phyloP scores from a whole-genome alignment of 2,797 vertebrate genomes.

The Manis javanica region DNA sequence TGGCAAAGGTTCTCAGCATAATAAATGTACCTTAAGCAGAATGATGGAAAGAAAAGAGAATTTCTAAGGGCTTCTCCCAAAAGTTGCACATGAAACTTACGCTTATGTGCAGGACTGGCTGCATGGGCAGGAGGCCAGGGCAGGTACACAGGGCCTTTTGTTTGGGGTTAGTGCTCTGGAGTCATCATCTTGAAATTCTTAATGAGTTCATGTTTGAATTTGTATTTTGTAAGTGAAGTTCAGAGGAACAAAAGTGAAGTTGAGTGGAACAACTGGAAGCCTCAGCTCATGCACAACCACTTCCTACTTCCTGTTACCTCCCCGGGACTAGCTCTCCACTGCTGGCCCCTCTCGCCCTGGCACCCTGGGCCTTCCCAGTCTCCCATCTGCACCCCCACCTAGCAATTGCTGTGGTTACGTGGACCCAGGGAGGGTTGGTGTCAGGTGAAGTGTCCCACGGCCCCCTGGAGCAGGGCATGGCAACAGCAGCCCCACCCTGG shows the following conservation, averaged over 20 bases:
- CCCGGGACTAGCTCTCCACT: not conserved
- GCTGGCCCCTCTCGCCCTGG: not conserved
- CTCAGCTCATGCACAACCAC: not conserved
- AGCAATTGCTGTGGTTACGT: not conserved
- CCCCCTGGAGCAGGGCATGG: not conserved
- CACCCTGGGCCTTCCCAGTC: not conserved
- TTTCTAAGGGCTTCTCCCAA: not conserved
- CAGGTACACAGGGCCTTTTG: not conserved
- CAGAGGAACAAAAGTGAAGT: not conserved
- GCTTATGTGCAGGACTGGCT: not conserved
- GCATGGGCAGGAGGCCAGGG: accelerated
- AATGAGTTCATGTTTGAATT: not conserved
- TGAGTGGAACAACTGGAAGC: not conserved
- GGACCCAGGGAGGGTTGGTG: not conserved
- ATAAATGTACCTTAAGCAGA: not conserved
- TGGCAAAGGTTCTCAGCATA: not conserved
- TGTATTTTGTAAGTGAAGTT: constrained; percentile 26
- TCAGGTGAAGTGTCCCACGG: not conserved
- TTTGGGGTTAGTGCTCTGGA: not conserved
- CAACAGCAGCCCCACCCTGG: not conserved
- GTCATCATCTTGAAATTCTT: not conserved
- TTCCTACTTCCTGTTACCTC: not conserved
- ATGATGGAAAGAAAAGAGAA: not conserved
- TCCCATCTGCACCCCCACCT: not conserved
- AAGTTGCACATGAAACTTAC: not conserved